Evolutionary conservation across 2,113 vertebrate species (phyloP).

Genomic region (Macrotus californicus): DNA sequence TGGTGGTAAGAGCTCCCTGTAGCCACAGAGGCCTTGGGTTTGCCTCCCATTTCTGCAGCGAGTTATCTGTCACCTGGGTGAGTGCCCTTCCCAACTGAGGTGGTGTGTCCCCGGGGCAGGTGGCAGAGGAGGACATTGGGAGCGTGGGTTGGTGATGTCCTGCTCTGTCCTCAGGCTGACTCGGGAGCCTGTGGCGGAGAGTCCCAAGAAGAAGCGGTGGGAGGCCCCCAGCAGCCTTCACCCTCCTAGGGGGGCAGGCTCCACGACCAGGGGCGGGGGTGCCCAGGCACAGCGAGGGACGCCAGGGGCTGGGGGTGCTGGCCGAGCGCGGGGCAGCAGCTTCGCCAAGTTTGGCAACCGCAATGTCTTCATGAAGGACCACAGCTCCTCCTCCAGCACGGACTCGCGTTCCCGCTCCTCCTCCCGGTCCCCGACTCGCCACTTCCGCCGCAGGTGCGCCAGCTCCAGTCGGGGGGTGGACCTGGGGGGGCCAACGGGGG

Average conservation of each 20-base stretch:
- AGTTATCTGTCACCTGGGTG: background rate
- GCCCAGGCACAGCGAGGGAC: slow-evolving; percentile 73
- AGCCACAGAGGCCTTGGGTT: background rate
- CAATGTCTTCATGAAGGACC: slow-evolving; percentile 90
- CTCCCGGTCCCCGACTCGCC: slow-evolving; percentile 78
- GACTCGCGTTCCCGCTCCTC: slow-evolving; percentile 88
- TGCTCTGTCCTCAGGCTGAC: slow-evolving; percentile 61
- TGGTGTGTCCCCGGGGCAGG: background rate
- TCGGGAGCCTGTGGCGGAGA: slow-evolving; percentile 72
- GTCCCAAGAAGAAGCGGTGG: slow-evolving; percentile 88
- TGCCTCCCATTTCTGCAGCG: background rate
- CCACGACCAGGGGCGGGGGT: slow-evolving; percentile 38
- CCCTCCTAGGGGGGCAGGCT: slow-evolving; percentile 74
- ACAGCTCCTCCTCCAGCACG: slow-evolving; percentile 90
- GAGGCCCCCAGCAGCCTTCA: slow-evolving; percentile 77
- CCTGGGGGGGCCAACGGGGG: rapidly evolving
- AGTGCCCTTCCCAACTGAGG: background rate
- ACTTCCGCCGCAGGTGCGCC: slow-evolving; percentile 80
- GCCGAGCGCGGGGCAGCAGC: slow-evolving; percentile 74
- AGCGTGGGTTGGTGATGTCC: background rate
- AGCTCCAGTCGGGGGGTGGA: rapidly evolving
- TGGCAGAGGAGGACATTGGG: rapidly evolving
- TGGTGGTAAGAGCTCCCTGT: background rate
- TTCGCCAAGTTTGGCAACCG: slow-evolving; percentile 86
- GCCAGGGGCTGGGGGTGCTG: slow-evolving; percentile 55